Evolutionary conservation across 2,888 invertebrate genomes (phyloP).

Genomic region (Chymomyza amoena): DNA sequence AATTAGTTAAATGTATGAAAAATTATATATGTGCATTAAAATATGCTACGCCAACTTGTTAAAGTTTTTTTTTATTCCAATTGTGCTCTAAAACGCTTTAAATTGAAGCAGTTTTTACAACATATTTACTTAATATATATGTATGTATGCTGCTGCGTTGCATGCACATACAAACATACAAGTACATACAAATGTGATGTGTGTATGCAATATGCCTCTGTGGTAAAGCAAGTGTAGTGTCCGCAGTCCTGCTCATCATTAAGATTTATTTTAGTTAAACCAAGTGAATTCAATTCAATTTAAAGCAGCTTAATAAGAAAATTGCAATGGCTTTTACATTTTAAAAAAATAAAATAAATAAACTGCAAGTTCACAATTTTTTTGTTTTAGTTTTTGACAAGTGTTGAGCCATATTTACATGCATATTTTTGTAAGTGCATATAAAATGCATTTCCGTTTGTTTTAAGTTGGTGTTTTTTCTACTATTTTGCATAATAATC

Average conservation of each 20-base stretch:
- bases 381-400: neutral
- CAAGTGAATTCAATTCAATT: neutral
- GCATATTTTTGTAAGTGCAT: neutral
- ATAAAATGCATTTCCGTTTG: neutral
- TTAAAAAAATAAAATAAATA: neutral
- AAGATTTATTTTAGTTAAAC: neutral
- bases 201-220: neutral
- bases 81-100: neutral
- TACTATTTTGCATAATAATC: too few relatives aligned
- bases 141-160: neutral
- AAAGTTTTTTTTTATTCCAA: neutral
- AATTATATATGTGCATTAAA: neutral
- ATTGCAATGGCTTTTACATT: neutral
- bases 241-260: neutral
- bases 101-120: neutral
- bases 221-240: neutral
- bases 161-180: neutral
- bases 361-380: neutral
- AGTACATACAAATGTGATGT: neutral
- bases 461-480: too few relatives aligned
- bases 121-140: neutral
- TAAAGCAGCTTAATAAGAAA: slow-evolving; percentile 2
- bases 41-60: neutral
- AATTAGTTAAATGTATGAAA: neutral
- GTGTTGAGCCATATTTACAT: neutral